Percentiles rank a stretch among this genome's conserved stretches.
These are phyloP conservation scores for human DNA, from an alignment of 2,113 vertebrate genomes.

Conservation along the genomic window DNA sequence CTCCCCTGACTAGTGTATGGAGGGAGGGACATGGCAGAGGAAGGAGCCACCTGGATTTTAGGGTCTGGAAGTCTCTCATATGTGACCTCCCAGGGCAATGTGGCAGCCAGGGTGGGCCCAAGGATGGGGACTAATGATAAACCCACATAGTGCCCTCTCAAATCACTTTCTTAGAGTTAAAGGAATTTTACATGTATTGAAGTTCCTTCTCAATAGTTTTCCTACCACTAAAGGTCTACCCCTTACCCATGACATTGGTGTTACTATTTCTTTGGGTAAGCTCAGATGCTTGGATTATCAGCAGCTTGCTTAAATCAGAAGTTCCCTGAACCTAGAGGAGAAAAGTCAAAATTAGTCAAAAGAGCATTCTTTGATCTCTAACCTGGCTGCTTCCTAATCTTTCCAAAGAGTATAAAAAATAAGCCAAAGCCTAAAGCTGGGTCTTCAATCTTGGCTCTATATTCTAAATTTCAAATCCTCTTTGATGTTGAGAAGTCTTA, in stretches of 20 bases:
- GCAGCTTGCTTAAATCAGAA: conserved; percentile 68
- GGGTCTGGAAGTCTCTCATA: neutral
- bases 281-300: conserved; percentile 24
- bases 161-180: neutral
- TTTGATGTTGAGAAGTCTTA: neutral
- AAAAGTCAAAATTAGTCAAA: conserved; percentile 1
- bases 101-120: neutral
- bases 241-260: neutral
- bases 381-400: neutral
- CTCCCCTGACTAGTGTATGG: neutral
- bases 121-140: neutral
- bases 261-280: rapidly evolving
- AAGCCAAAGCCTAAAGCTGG: neutral
- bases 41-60: neutral
- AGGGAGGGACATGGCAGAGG: neutral
- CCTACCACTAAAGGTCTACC: neutral
- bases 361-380: neutral
- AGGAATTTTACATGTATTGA: neutral
- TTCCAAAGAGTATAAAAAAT: neutral
- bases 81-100: neutral
- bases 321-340: conserved; percentile 70
- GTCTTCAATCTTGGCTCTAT: neutral
- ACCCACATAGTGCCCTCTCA: neutral
- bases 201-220: neutral
- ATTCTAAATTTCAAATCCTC: neutral